phyloP scores from a whole-genome alignment of 2,888 invertebrate species.

The Chironomus tentans region DNA sequence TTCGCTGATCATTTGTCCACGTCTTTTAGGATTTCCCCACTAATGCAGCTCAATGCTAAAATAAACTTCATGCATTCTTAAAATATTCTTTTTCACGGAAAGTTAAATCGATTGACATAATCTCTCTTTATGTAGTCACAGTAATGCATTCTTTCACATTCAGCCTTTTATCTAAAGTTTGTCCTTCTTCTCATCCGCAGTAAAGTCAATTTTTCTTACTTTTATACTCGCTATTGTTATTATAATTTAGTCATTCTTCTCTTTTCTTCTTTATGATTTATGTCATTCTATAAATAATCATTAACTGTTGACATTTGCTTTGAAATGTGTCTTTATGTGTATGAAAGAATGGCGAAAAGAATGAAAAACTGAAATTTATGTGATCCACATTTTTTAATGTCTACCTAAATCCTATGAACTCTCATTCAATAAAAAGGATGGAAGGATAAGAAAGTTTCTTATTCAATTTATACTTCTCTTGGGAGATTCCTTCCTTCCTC shows the following conservation, averaged over 20 bases:
- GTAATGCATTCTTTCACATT: no score
- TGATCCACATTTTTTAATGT: conserved; percentile 18
- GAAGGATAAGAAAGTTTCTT: background rate
- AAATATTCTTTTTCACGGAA: no score
- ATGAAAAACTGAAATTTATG: conserved; percentile 4
- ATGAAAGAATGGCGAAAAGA: background rate
- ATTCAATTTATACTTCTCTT: background rate
- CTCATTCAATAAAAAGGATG: background rate
- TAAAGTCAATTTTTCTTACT: background rate
- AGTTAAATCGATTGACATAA: no score
- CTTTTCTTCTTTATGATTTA: conserved; percentile 18
- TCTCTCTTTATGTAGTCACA: no score
- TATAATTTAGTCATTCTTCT: conserved; percentile 7
- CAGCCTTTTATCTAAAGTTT: background rate
- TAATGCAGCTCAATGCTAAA: no score
- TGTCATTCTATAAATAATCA: conserved; percentile 23
- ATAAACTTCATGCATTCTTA: no score
- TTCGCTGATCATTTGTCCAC: no score
- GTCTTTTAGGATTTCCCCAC: no score
- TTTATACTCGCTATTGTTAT: background rate
- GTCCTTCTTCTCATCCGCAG: background rate
- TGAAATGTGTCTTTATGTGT: background rate
- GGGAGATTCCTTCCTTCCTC: background rate
- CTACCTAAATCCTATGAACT: conserved; percentile 11
- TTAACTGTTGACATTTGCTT: conserved; percentile 11